Conservation (phyloP, 2,113 vertebrate genomes). For the Nothobranchius kuhntae region DNA sequence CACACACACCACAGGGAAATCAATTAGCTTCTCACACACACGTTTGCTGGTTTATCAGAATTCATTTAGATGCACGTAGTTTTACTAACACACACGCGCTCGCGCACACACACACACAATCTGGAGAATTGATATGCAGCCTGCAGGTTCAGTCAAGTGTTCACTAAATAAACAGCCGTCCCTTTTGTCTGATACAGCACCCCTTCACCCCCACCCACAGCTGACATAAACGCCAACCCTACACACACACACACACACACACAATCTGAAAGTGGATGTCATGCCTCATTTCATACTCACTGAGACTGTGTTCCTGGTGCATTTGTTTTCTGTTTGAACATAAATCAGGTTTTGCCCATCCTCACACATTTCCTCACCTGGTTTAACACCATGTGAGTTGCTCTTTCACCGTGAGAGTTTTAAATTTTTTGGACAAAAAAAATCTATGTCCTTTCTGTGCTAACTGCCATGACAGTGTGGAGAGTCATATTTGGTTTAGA, state of each 20-base stretch:
- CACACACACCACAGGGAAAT: constrained; percentile 8
- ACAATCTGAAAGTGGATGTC: constrained; percentile 43
- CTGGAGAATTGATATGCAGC: constrained; percentile 52
- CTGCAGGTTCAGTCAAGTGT: constrained; percentile 53
- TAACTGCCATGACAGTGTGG: too few relatives aligned
- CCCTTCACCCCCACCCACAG: constrained; percentile 38
- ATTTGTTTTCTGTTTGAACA: constrained; percentile 4
- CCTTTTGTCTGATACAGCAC: constrained; percentile 42
- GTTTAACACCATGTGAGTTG: constrained; percentile 52
- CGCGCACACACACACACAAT: constrained; percentile 22
- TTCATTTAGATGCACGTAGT: constrained; percentile 51
- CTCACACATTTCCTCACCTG: constrained; percentile 44
- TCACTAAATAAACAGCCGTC: constrained; percentile 53
- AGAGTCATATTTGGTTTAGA: too few relatives aligned
- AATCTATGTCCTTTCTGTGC: constrained; percentile 4
- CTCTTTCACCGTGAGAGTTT: constrained; percentile 44
- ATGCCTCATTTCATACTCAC: constrained; percentile 25
- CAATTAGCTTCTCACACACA: constrained; percentile 26
- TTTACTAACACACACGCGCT: constrained; percentile 20
- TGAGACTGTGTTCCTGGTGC: background rate
- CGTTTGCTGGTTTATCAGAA: constrained; percentile 48
- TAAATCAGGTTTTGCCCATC: constrained; percentile 28
- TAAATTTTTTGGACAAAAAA: constrained; percentile 36
- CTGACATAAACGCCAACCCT: constrained; percentile 25
- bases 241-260: constrained; percentile 10